Conservation (phyloP, 2,888 invertebrate species). For the Bhutanitis thaidina region DNA sequence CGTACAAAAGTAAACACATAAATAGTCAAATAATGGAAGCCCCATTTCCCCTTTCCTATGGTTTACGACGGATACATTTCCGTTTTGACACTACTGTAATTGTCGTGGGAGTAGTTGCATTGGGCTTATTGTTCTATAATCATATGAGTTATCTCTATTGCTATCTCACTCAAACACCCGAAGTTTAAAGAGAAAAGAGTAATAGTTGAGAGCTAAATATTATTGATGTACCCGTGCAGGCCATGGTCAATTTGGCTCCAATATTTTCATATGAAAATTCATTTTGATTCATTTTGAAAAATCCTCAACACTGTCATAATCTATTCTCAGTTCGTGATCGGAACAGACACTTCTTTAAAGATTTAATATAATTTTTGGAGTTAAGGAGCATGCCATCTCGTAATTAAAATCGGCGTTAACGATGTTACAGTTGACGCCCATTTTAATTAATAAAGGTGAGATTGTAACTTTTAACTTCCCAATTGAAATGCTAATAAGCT, state of each 20-base stretch:
- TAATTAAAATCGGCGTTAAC: too few relatives aligned
- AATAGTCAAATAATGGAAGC: conserved; percentile 29
- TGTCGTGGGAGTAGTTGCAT: conserved; percentile 54
- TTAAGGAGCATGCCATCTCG: too few relatives aligned
- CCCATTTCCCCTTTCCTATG: conserved; percentile 39
- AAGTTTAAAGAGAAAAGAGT: conserved; percentile 25
- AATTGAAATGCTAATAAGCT: too few relatives aligned
- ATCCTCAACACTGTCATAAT: too few relatives aligned
- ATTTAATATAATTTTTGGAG: too few relatives aligned
- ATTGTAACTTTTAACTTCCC: too few relatives aligned
- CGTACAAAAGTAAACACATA: conserved; percentile 29
- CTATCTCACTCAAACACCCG: conserved; percentile 28
- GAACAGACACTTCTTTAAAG: too few relatives aligned
- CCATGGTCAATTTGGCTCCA: conserved; percentile 18
- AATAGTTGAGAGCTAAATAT: conserved; percentile 34
- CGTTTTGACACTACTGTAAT: conserved; percentile 63
- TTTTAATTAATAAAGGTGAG: too few relatives aligned
- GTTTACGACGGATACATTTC: conserved; percentile 53
- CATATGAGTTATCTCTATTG: conserved; percentile 43
- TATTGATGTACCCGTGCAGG: conserved; percentile 35
- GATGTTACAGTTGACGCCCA: too few relatives aligned
- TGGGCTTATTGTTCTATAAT: conserved; percentile 38
- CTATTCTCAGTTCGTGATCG: too few relatives aligned
- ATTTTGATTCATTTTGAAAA: not conserved
- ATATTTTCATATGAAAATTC: conserved; percentile 1